These are phyloP conservation scores for Lateolabrax maculatus DNA, from an alignment of 2,797 vertebrate species.

Conservation along the genomic window DNA sequence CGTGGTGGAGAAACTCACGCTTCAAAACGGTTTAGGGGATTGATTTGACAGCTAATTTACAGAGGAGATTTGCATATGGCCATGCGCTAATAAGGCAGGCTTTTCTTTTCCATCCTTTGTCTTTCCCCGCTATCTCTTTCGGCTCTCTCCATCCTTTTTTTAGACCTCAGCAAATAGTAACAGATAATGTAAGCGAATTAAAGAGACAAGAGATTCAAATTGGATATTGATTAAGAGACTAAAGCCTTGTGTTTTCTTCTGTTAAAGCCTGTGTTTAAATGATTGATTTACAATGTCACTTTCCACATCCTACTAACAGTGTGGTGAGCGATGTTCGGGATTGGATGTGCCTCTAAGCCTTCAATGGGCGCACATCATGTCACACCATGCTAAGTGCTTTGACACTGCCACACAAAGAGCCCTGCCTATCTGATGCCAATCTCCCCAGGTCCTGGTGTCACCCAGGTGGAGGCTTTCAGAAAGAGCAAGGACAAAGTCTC, in stretches of 20 bases:
- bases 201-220: conserved; percentile 85
- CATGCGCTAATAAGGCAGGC: conserved; percentile 78
- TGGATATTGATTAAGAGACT: conserved; percentile 85
- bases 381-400: conserved; percentile 76
- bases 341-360: conserved; percentile 46
- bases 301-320: conserved; percentile 62
- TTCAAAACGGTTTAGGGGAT: conserved; percentile 79
- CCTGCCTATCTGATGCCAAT: conserved; percentile 76
- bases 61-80: conserved; percentile 83
- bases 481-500: conserved; percentile 69
- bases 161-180: conserved; percentile 74
- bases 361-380: conserved; percentile 66
- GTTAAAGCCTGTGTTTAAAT: conserved; percentile 80
- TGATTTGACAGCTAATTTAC: conserved; percentile 87
- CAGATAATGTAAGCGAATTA: conserved; percentile 85
- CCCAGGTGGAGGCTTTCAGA: conserved; percentile 70
- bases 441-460: conserved; percentile 66
- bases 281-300: conserved; percentile 82
- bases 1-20: conserved; percentile 58
- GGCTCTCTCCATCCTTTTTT: conserved; percentile 53
- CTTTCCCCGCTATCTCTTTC: conserved; percentile 62
- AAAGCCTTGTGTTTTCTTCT: conserved; percentile 75
- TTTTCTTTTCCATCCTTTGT: conserved; percentile 73
- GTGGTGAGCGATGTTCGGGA: conserved; percentile 48
- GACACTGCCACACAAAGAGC: conserved; percentile 73